Evolutionary conservation across 2,888 invertebrate species (phyloP), one percentile per base, ranked within the genome.

Genomic region (Dryocosmus kuriphilus): DNA sequence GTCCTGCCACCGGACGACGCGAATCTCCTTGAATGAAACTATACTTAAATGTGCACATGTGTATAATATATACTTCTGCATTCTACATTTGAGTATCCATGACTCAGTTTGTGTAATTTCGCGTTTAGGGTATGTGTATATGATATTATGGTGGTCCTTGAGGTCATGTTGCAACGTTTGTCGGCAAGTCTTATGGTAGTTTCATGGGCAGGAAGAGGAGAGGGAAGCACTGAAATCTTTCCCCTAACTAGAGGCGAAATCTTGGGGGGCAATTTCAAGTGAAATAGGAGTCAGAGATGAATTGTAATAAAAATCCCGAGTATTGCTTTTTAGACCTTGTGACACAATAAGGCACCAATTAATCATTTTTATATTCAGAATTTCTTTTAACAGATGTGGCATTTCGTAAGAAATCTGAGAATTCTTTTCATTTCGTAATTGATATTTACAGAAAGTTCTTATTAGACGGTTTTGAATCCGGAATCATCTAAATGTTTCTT

Each of bases 1-100:
- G n/a, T 51, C 30, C 51, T 71, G 71, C 71, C 71, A 71, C 71
- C 71, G 71, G 51, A 71, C 71, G 71, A 71, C 71, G 32, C 51
- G 46, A 30, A 30, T 51, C 30, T 38, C 38, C 24, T 65, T 65
- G 24, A 57, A 24, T 57, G 24, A 57, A 57, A 57, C 57, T 14
- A 11, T 57, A 57, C 57, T 24, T 57, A 24, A 24, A n/a, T n/a
- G n/a, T 22, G n/a, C n/a, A 16, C 41, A 41, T 41, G 6, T 9
- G 16, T 9, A 51, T n/a, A 51, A 51, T n/a, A n/a, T n/a, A n/a
- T n/a, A n/a, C n/a, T n/a, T n/a, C n/a, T n/a, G n/a, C n/a, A n/a
- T 51, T 51, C n/a, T 51, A 57, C 24, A n/a, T 62, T 16, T 30
- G 62, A 62, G 62, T 62, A 30, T 16, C 30, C 30, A 57, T 57